Percentiles rank a stretch among this genome's conserved stretches.
phyloP scores from a whole-genome alignment of 2,888 invertebrate species.

The Tanytarsus gracilentus region DNA sequence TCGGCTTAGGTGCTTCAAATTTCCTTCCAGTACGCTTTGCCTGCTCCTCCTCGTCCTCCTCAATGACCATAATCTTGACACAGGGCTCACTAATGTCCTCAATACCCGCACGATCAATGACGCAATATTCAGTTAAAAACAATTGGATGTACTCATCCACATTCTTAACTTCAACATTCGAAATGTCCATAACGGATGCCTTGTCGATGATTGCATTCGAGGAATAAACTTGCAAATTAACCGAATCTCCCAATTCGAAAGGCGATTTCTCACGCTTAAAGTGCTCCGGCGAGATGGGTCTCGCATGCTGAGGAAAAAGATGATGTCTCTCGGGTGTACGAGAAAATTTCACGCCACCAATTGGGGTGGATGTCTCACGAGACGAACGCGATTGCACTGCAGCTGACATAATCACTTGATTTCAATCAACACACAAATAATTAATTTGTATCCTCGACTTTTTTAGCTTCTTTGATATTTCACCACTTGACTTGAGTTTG shows the following conservation, averaged over 20 bases:
- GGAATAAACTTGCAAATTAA: slow-evolving; percentile 40
- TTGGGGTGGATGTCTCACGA: slow-evolving; percentile 3
- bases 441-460: too few species aligned
- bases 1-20: slow-evolving; percentile 33
- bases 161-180: slow-evolving; percentile 44
- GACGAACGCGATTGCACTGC: slow-evolving; percentile 5
- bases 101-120: slow-evolving; percentile 23
- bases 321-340: slow-evolving; percentile 20
- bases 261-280: slow-evolving; percentile 39
- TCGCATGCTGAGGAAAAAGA: slow-evolving; percentile 2
- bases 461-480: neutral
- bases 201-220: slow-evolving; percentile 43
- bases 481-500: neutral
- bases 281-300: neutral
- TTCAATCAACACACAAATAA: too few species aligned
- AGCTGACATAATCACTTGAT: slow-evolving; percentile 1
- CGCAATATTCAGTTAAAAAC: slow-evolving; percentile 24
- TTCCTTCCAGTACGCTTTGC: slow-evolving; percentile 32
- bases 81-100: slow-evolving; percentile 20
- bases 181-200: slow-evolving; percentile 44
- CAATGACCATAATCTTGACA: slow-evolving; percentile 19
- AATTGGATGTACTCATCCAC: slow-evolving; percentile 37
- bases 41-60: slow-evolving; percentile 33
- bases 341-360: neutral
- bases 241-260: slow-evolving; percentile 41